A percentile compares a stretch with the other conserved stretches of the same genome.
Conservation (phyloP, 1,140 invertebrate species). For the Pantala flavescens region DNA sequence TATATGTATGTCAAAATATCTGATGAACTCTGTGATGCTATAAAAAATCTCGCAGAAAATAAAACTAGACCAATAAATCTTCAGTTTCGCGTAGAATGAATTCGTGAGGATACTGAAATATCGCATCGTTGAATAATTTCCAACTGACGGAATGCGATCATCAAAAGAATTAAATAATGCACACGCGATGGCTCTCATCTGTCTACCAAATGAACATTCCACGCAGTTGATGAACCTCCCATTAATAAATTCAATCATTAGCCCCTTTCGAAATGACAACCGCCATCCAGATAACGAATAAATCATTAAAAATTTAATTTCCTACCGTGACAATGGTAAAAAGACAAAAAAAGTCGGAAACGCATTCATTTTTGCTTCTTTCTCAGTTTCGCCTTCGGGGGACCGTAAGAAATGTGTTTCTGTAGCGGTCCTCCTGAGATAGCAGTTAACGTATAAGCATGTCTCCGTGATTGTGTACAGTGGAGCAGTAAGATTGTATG, state of each 20-base stretch:
- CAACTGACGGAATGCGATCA: too few species aligned
- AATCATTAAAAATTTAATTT: conserved; percentile 9
- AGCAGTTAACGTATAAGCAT: not conserved
- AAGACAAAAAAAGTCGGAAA: not conserved
- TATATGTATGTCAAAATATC: too few species aligned
- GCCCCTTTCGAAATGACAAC: not conserved
- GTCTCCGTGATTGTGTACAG: not conserved
- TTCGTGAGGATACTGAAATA: too few species aligned
- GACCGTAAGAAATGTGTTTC: not conserved
- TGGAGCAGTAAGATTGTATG: not conserved
- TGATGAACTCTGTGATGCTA: too few species aligned
- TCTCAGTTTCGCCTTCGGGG: not conserved
- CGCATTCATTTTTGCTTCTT: conserved; percentile 6
- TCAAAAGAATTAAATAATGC: too few species aligned
- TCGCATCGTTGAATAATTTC: too few species aligned
- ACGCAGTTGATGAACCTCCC: not conserved
- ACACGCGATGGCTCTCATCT: too few species aligned
- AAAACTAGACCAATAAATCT: too few species aligned
- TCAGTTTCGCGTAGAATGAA: too few species aligned
- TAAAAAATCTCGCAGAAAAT: too few species aligned
- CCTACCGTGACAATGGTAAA: not conserved
- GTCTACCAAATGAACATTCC: not conserved
- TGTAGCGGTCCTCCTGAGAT: not conserved
- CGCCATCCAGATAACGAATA: not conserved
- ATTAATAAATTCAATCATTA: not conserved